Conservation (phyloP, 2,888 invertebrate species). For the Tetheella fluctuosa region DNA sequence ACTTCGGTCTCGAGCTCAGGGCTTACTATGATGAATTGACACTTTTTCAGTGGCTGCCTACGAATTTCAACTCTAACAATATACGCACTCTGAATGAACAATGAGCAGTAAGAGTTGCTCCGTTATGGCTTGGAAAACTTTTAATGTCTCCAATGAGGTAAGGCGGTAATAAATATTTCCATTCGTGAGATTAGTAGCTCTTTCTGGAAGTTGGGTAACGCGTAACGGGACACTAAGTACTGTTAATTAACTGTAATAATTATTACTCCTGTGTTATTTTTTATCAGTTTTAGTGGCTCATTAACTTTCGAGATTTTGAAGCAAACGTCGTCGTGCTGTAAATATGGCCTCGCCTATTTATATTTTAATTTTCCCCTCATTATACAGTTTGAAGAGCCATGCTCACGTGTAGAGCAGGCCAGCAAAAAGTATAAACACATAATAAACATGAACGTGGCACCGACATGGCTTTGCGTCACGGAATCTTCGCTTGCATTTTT, state of each 20-base stretch:
- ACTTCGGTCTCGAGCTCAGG: constrained; percentile 78
- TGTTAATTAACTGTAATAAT: constrained; percentile 55
- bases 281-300: constrained; percentile 28
- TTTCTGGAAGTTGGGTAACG: constrained; percentile 66
- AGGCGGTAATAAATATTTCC: constrained; percentile 72
- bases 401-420: constrained; percentile 54
- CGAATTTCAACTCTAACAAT: constrained; percentile 78
- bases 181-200: constrained; percentile 72
- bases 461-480: constrained; percentile 73
- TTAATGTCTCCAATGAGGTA: constrained; percentile 81
- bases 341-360: constrained; percentile 39
- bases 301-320: constrained; percentile 27
- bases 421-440: constrained; percentile 72
- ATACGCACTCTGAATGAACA: constrained; percentile 81
- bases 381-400: constrained; percentile 52
- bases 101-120: constrained; percentile 73
- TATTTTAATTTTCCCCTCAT: constrained; percentile 58
- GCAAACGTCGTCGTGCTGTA: constrained; percentile 25
- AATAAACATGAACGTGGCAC: constrained; percentile 67
- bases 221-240: constrained; percentile 39
- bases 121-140: constrained; percentile 76
- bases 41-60: constrained; percentile 80
- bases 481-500: constrained; percentile 77
- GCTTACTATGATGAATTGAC: constrained; percentile 84
- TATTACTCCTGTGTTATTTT: constrained; percentile 31